Conservation (phyloP, 2,113 vertebrate genomes). For the Penelope pileata region DNA sequence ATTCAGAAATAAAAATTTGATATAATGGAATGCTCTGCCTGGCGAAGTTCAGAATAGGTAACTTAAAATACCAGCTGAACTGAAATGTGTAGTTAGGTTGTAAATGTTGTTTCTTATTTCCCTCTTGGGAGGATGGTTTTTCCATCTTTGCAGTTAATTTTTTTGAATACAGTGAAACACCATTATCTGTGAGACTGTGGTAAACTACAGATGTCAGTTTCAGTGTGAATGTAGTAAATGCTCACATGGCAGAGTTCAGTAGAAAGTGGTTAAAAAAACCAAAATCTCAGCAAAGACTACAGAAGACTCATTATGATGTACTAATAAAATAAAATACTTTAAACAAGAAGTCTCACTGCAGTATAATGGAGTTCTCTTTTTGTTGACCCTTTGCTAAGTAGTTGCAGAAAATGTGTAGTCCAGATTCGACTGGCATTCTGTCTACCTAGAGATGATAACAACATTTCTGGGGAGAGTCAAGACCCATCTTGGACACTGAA, state of each 20-base stretch:
- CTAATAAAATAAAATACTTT: neutral
- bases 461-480: neutral
- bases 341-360: neutral
- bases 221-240: neutral
- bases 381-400: neutral
- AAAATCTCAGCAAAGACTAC: neutral
- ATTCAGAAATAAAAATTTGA: neutral
- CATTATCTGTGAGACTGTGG: neutral
- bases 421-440: neutral
- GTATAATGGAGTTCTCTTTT: neutral
- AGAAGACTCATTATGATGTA: neutral
- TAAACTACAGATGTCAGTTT: neutral
- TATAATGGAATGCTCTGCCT: neutral
- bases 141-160: neutral
- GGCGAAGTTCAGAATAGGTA: neutral
- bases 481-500: neutral
- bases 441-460: neutral
- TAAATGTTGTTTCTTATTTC: neutral
- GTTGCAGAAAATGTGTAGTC: neutral
- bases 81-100: neutral
- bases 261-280: neutral
- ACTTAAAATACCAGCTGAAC: neutral
- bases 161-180: neutral
- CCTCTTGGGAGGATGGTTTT: neutral
- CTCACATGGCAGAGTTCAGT: neutral